Evolutionary conservation across 2,113 vertebrate genomes (phyloP), one percentile per base, ranked within the genome.

Genomic region (Panurus biarmicus): DNA sequence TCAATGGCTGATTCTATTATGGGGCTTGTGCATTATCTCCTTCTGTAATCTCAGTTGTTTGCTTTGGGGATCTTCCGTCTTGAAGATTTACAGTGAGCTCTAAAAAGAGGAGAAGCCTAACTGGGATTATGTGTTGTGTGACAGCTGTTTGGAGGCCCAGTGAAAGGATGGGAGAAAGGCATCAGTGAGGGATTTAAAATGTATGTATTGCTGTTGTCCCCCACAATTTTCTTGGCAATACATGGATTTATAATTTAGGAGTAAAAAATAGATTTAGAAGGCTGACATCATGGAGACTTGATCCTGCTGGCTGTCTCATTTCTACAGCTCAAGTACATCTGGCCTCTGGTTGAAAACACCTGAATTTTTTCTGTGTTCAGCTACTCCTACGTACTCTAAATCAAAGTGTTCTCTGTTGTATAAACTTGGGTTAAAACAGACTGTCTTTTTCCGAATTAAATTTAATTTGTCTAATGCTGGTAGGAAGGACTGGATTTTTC

Each of bases 1-100:
- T 95, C 96, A 73, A 88, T 96, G 96, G 94, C 96, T 97, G 97
- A 97, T 96, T 96, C 95, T 97, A 67, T 95, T 92, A 85, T 86
- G 92, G 97, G 94, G 90, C 96, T 97, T 95, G 87, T 60, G 95
- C 97, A 84, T 97, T 96, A 93, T 97, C 96, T 97, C 96, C 97
- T 95, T 93, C 97, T 97, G 42, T 97, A 98, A 97, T 98, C 98
- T 97, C 97, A 95, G 95, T 96, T 96, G 96, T 97, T 96, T 97
- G 90, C 97, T 97, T 97, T 95, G 93, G 93, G 87, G 84, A 96
- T 92, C 96, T 97, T 97, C 95, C 89, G 33, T 89, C 96, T 97
- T 94, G 92, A 96, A 87, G 96, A 96, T 93, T 95, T 96, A 87
- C 94, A 91, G 84, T 95, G 95, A 94, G 75, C 88, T 97, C 95